A percentile compares a stretch with the other conserved stretches of the same genome.
Conservation (phyloP, 2,797 vertebrate species). For the Trichosurus vulpecula region DNA sequence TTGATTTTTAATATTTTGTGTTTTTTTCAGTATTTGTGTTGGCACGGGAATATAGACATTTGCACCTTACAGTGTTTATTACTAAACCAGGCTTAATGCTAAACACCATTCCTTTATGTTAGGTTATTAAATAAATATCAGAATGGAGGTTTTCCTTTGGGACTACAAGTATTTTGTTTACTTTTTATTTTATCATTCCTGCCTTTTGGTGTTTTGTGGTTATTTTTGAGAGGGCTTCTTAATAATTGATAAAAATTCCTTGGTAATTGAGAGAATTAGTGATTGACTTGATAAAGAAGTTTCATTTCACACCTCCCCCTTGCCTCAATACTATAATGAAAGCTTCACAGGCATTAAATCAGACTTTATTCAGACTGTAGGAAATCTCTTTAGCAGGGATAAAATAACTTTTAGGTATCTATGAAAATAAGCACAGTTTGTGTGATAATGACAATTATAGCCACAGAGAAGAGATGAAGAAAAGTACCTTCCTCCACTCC, state of each 20-base stretch:
- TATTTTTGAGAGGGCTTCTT: not conserved
- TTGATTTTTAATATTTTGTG: not conserved
- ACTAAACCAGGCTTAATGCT: not conserved
- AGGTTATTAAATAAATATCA: not conserved
- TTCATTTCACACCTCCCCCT: not conserved
- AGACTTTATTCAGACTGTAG: not conserved
- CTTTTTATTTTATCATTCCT: not conserved
- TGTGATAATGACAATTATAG: not conserved
- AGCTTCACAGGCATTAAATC: not conserved
- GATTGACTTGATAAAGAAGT: not conserved
- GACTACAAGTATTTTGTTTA: not conserved
- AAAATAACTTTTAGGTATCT: not conserved
- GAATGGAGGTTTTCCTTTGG: not conserved
- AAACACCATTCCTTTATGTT: not conserved
- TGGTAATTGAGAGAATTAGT: not conserved
- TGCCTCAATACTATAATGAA: not conserved
- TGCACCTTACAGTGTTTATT: not conserved
- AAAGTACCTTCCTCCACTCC: not conserved
- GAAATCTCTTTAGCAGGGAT: not conserved
- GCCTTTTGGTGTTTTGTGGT: not conserved
- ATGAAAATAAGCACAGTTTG: not conserved
- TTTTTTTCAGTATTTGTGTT: not conserved
- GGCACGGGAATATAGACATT: not conserved
- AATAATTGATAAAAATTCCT: not conserved
- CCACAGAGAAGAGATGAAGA: not conserved